A percentile compares a stretch with the other conserved stretches of the same genome.
Evolutionary conservation across 2,797 vertebrate genomes (phyloP).

Genomic region (Acestrorhynchus altus): DNA sequence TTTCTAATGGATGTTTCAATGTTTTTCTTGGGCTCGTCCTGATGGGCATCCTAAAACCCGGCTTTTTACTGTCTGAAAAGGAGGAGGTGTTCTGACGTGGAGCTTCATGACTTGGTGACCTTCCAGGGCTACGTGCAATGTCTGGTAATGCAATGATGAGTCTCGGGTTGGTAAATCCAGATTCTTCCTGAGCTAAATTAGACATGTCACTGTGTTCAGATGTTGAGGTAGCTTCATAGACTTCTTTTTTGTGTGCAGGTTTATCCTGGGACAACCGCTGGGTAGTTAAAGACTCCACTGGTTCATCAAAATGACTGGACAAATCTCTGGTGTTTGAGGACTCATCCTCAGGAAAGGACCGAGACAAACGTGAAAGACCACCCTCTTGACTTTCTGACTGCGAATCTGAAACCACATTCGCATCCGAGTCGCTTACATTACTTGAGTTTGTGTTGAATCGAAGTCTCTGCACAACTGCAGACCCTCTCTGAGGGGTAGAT

Average conservation of each 20-base stretch:
- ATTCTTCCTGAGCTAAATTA: background rate
- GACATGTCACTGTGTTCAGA: background rate
- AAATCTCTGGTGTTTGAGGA: constrained; percentile 55
- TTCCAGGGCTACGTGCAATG: background rate
- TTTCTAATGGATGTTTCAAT: constrained; percentile 1
- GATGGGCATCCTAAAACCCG: background rate
- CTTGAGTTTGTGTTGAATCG: constrained; percentile 53
- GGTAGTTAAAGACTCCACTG: background rate
- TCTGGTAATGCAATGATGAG: background rate
- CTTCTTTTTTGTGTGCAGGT: background rate
- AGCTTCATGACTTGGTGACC: background rate
- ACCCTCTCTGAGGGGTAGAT: constrained; percentile 18
- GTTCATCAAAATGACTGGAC: constrained; percentile 25
- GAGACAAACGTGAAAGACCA: background rate
- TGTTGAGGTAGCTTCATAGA: background rate
- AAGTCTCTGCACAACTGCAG: constrained; percentile 51
- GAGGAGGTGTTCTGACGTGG: constrained; percentile 5
- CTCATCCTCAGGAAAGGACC: constrained; percentile 16
- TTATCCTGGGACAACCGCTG: constrained; percentile 9
- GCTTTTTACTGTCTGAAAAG: background rate
- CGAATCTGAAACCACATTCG: background rate
- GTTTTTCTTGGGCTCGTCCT: constrained; percentile 43
- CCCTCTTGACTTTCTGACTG: constrained; percentile 28
- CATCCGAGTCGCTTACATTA: constrained; percentile 3
- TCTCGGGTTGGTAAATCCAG: background rate